A percentile compares a stretch with the other conserved stretches of the same genome.
Evolutionary conservation across 2,888 invertebrate species (phyloP).

Genomic region (Nyleta sp.): DNA sequence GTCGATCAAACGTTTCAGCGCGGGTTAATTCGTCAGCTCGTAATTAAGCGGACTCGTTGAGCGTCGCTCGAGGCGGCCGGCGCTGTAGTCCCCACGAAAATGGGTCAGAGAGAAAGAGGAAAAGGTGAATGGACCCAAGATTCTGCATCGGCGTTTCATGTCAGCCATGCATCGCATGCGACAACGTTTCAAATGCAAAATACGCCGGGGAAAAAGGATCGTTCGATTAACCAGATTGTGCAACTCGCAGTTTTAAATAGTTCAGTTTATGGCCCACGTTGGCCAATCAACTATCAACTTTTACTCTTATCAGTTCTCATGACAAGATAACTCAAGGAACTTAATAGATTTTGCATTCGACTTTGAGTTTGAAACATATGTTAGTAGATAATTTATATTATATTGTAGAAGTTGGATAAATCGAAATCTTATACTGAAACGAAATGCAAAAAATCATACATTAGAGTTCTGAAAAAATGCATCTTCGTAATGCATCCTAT

Average conservation of each 20-base stretch:
- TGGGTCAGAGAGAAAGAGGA: slow-evolving; percentile 73
- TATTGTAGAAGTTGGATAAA: too few relatives aligned
- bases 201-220: slow-evolving; percentile 15
- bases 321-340: too few relatives aligned
- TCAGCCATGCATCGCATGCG: slow-evolving; percentile 37
- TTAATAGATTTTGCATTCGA: too few relatives aligned
- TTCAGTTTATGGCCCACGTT: too few relatives aligned
- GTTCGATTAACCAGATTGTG: slow-evolving; percentile 9
- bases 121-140: slow-evolving; percentile 76
- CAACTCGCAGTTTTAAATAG: background rate
- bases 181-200: slow-evolving; percentile 50
- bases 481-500: too few relatives aligned
- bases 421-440: too few relatives aligned
- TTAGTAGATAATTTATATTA: too few relatives aligned
- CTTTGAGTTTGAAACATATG: too few relatives aligned
- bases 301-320: background rate
- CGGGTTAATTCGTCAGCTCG: slow-evolving; percentile 47
- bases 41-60: slow-evolving; percentile 55
- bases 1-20: slow-evolving; percentile 31
- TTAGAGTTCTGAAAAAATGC: too few relatives aligned
- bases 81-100: slow-evolving; percentile 68
- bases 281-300: background rate
- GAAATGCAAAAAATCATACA: too few relatives aligned
- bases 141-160: slow-evolving; percentile 61
- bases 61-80: slow-evolving; percentile 59